Evolutionary conservation across 2,888 invertebrate genomes (phyloP), one percentile per base, ranked within the genome.

Genomic region (Tanytarsus gracilentus): DNA sequence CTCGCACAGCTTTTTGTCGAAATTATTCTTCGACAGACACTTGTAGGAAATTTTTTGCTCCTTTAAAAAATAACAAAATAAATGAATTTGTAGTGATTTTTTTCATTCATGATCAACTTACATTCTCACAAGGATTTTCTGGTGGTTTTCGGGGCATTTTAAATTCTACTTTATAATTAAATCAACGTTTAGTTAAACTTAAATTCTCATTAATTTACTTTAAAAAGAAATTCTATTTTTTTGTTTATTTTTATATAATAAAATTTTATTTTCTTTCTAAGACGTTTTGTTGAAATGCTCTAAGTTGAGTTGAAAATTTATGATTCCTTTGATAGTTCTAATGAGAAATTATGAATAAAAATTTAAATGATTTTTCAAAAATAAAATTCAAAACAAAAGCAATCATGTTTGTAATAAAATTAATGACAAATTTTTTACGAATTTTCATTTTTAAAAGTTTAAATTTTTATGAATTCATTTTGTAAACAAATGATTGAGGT

Each of bases 11-110:
- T 79, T 77, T 56, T 78, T 78, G 64, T 85, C 79, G 66, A 79
- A 86, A 65, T 80, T 79, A 69, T 84, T 82, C 56, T 82, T 80
- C 66, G 80, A 77, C 18, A 89, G 75, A 67, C 92, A 92, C 69
- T 82, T 79, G 62, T 80, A 81, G 0, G 87, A 84, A 66, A 83
- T 70, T 56, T 83, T 76, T 68, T 86, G 83, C 70, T 91, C 92
- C 85, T 89, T 7, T 14, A 14, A 18, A 53, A 4, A 18, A 44
- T 23, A 18, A 18, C 21, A 44, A 8, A n/a, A 1, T 21, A 40
- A 18, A 18, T 40, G 6, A 21, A 9, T 3, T 7, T 2, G 11
- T n/a, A 33, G 2, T n/a, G 3, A 18, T 18, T 40, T 9, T 44
- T 44, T 3, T 18, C 2, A 44, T 16, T 39, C 14, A 39, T 6